Percentiles rank a stretch among this genome's conserved stretches.
Evolutionary conservation across 2,113 vertebrate species (phyloP).

Genomic region (Axis porcinus): DNA sequence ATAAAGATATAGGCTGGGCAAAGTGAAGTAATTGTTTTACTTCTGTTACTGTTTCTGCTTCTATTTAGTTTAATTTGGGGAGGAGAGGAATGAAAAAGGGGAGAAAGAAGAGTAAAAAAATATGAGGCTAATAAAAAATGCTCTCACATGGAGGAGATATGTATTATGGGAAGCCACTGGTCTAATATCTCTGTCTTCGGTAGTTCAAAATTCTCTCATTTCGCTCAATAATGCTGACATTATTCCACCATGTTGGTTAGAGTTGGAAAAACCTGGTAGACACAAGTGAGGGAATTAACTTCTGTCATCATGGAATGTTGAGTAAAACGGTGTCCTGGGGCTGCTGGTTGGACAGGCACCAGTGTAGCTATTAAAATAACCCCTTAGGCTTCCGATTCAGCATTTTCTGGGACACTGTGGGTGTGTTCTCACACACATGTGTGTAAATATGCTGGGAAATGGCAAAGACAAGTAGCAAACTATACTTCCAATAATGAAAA

Average conservation of each 20-base stretch:
- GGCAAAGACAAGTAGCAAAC: conserved; percentile 52
- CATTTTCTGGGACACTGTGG: neutral
- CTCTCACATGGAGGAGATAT: neutral
- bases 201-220: neutral
- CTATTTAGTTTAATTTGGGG: neutral
- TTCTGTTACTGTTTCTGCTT: neutral
- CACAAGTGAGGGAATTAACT: conserved; percentile 26
- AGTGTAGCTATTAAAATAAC: neutral
- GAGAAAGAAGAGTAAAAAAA: neutral
- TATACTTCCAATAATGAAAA: conserved; percentile 53
- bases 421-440: neutral
- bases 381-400: conserved; percentile 16
- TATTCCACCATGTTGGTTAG: neutral
- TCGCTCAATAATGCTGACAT: neutral
- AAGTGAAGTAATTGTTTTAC: neutral
- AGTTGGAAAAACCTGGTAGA: conserved; percentile 21
- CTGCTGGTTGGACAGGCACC: neutral
- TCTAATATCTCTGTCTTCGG: neutral
- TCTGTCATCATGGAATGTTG: neutral
- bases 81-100: neutral
- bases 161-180: neutral
- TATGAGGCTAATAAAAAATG: neutral
- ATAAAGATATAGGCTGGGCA: neutral
- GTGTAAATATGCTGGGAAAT: neutral
- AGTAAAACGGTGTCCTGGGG: neutral